Conservation (phyloP, 2,888 invertebrate genomes). For the Crossocerus cetratus region DNA sequence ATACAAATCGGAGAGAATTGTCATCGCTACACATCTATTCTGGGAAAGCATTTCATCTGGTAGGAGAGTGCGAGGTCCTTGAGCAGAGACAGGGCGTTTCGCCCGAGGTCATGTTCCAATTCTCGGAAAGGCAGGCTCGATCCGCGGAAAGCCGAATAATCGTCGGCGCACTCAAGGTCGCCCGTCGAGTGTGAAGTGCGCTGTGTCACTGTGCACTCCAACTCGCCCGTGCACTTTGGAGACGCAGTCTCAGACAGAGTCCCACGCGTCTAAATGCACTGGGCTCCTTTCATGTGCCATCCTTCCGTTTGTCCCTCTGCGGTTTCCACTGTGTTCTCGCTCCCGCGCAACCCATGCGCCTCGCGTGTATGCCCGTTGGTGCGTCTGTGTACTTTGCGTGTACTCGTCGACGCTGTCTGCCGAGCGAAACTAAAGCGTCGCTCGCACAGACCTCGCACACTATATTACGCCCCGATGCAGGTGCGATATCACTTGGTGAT, state of each 20-base stretch:
- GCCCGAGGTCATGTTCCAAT: neutral
- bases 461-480: neutral
- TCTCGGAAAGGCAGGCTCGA: neutral
- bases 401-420: neutral
- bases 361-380: conserved; percentile 10
- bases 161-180: neutral
- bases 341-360: conserved; percentile 26
- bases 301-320: conserved; percentile 57
- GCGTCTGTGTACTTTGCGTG: conserved; percentile 2
- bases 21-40: too few species aligned
- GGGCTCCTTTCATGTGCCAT: conserved; percentile 59
- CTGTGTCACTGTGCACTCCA: neutral
- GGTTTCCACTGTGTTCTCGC: conserved; percentile 42
- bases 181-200: neutral
- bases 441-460: conserved; percentile 28
- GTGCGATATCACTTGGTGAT: too few species aligned
- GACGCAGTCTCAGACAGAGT: conserved; percentile 44
- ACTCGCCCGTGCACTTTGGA: conserved; percentile 31
- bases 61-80: neutral
- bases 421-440: conserved; percentile 19
- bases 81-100: neutral
- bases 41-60: neutral
- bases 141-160: neutral
- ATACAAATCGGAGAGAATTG: too few species aligned
- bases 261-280: conserved; percentile 64